Percentiles rank a stretch among this genome's conserved stretches.
These are phyloP conservation scores for Pangasius krempfi DNA, from an alignment of 2,797 vertebrate species.

Conservation along the genomic window DNA sequence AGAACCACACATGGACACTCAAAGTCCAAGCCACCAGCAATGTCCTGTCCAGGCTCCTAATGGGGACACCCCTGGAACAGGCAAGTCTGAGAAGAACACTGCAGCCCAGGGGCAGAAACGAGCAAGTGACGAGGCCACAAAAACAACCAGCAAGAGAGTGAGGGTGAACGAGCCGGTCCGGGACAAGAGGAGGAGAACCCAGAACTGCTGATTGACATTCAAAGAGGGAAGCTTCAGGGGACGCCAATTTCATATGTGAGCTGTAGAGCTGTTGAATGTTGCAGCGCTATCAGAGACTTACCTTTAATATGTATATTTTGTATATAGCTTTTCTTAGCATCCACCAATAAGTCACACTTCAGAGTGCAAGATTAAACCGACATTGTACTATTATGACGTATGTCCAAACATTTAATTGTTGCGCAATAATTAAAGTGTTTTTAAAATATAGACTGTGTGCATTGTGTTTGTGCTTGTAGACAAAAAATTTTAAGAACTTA, in stretches of 20 bases:
- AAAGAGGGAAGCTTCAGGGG: neutral
- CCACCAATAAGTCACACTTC: neutral
- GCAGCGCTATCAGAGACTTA: conserved; percentile 1
- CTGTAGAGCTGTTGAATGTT: neutral
- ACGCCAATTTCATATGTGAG: no score
- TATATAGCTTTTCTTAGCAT: conserved; percentile 13
- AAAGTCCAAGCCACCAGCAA: conserved; percentile 19
- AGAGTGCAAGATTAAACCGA: neutral
- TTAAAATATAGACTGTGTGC: conserved; percentile 1
- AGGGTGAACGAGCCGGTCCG: conserved; percentile 72
- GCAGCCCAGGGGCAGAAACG: conserved; percentile 78
- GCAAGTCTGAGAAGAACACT: conserved; percentile 23
- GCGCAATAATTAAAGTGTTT: conserved; percentile 29
- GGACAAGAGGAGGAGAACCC: conserved; percentile 81
- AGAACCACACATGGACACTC: conserved; percentile 27
- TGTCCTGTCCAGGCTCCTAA: neutral
- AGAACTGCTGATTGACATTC: conserved; percentile 73
- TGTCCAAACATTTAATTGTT: neutral
- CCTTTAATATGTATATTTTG: neutral
- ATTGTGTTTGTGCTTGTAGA: conserved; percentile 8
- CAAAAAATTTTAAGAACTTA: neutral
- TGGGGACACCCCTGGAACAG: conserved; percentile 32
- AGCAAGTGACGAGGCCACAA: conserved; percentile 69
- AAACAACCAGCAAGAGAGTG: conserved; percentile 74
- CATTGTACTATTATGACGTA: neutral